Evolutionary conservation across 1,140 invertebrate genomes (phyloP), one percentile per base, ranked within the genome.

Genomic region (Aphelenchoides fujianensis): DNA sequence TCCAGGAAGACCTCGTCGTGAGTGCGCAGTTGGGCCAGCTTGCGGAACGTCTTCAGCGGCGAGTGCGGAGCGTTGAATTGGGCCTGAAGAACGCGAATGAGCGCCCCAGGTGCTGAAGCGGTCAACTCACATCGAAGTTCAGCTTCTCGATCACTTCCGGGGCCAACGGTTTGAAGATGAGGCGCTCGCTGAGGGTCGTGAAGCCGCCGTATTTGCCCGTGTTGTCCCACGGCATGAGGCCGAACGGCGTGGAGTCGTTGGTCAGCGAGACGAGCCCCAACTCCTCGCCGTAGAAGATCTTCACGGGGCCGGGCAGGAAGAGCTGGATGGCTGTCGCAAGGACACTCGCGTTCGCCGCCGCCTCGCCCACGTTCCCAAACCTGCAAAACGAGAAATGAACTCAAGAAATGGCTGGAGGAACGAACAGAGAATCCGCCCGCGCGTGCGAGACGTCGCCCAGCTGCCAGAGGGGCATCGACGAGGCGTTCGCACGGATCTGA

Each of bases 1-100:
- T 72, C 68, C 16, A 16, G 27, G n/a, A 70, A 70, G 5, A 72
- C 36, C 32, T 70, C 68, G 54, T 70, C 68, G 68, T 36, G 68
- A 2, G n/a, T 27, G 12, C 34, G n/a, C 7, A 27, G 23, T 69
- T 72, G 12, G 16, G 68, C 63, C 31, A 70, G 28, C 34, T 70
- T 30, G 12, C 32, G 12, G 68, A 70, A 70, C 1, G 19, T 30
- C 32, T 70, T 70, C 1, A 70, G 31, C 9, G 12, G 27, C n/a
- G 68, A 70, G 30, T 35, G 69, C 5, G 63, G 9, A 27, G 30
- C 36, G 12, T 36, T 30, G 68, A 12, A 73, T 72, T 70, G 27
- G 54, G 64, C 9, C 67, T 69, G 16, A 69, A 66, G 1, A 1
- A 34, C 19, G 16, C 63, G 5, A 67, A 31, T 5, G n/a, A n/a